These are phyloP conservation scores for Oedothorax gibbosus DNA, from an alignment of 1,140 invertebrate genomes.

Conservation along the genomic window DNA sequence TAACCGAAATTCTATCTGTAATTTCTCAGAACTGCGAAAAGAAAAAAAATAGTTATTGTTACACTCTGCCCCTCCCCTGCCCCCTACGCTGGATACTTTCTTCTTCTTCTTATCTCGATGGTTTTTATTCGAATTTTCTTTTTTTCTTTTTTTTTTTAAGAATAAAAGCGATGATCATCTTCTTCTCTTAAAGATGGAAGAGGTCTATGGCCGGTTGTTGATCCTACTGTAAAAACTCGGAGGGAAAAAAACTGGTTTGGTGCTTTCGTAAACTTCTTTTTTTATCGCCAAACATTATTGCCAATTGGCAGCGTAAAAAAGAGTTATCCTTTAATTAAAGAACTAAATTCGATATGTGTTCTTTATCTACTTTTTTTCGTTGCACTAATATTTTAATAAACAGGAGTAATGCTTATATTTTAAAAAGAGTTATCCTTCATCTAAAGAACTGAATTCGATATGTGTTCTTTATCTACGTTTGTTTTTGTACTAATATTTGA, in stretches of 20 bases:
- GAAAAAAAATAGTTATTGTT: slow-evolving; percentile 13
- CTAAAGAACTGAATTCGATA: not conserved
- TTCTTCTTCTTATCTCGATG: not conserved
- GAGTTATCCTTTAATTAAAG: not conserved
- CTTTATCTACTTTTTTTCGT: not conserved
- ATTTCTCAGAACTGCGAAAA: slow-evolving; percentile 5
- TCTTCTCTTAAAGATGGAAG: not conserved
- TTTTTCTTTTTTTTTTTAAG: slow-evolving; percentile 17
- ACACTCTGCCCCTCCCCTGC: slow-evolving; percentile 10
- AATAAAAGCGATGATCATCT: not conserved
- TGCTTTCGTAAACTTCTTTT: slow-evolving; percentile 34
- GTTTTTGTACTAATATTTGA: not conserved
- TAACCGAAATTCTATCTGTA: slow-evolving; percentile 16
- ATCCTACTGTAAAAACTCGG: slow-evolving; percentile 42
- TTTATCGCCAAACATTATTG: slow-evolving; percentile 45
- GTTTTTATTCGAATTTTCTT: not conserved
- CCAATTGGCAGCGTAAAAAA: slow-evolving; percentile 2
- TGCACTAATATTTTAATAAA: not conserved
- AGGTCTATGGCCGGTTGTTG: slow-evolving; percentile 53
- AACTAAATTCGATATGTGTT: not conserved
- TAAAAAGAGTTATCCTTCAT: not conserved
- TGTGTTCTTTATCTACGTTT: not conserved
- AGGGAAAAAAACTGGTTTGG: slow-evolving; percentile 44
- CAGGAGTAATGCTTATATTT: not conserved
- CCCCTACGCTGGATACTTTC: not conserved